A percentile compares a stretch with the other conserved stretches of the same genome.
These are phyloP conservation scores for Pygoscelis antarcticus DNA, from an alignment of 2,113 vertebrate species.

Conservation along the genomic window DNA sequence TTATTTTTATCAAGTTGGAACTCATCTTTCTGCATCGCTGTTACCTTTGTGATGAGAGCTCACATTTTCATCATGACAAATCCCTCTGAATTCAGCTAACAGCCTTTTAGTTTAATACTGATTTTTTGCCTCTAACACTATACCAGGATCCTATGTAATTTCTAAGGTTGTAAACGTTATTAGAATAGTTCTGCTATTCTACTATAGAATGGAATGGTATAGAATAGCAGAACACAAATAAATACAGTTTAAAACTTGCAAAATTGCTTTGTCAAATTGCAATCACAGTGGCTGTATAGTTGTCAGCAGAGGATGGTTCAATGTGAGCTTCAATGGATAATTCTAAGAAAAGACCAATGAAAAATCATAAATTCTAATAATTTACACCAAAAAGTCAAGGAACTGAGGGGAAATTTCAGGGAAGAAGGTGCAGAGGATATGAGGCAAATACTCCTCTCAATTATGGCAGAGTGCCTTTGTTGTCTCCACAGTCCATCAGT, in stretches of 20 bases:
- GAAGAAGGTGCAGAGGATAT: neutral
- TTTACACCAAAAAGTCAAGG: neutral
- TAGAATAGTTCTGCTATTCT: neutral
- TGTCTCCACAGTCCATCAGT: conserved; percentile 16
- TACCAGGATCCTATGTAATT: neutral
- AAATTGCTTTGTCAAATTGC: neutral
- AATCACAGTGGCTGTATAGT: neutral
- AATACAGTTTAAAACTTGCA: neutral
- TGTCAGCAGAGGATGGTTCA: neutral
- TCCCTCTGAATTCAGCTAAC: neutral
- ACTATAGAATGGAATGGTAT: neutral
- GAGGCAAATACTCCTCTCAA: neutral
- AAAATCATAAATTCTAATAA: neutral
- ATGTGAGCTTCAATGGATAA: neutral
- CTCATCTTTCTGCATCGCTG: neutral
- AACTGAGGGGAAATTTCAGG: neutral
- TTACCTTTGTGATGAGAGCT: neutral
- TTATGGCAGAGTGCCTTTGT: neutral
- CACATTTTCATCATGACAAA: neutral
- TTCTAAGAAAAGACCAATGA: neutral
- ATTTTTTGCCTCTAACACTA: neutral
- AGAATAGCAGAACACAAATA: neutral
- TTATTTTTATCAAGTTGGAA: neutral
- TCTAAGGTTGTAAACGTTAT: neutral
- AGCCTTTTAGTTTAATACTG: neutral